Conservation (phyloP, 2,888 invertebrate species). For the Chorisops tibialis region DNA sequence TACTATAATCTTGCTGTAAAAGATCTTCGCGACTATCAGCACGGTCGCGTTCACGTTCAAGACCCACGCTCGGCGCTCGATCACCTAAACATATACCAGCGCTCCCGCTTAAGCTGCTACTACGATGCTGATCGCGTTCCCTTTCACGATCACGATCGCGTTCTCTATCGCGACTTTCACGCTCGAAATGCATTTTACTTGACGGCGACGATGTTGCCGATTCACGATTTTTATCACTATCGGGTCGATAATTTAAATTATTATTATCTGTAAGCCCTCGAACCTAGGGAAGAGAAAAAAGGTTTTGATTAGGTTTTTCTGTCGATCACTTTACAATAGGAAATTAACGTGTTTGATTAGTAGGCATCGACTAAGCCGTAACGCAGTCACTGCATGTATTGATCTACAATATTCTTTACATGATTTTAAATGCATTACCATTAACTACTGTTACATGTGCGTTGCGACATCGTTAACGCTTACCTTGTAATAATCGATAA, state of each 20-base stretch:
- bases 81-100: slow-evolving; percentile 44
- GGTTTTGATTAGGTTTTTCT: too few relatives aligned
- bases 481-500: too few relatives aligned
- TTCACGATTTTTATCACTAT: slow-evolving; percentile 51
- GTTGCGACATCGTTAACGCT: too few relatives aligned
- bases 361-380: too few relatives aligned
- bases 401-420: too few relatives aligned
- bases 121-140: slow-evolving; percentile 44
- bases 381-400: too few relatives aligned
- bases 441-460: too few relatives aligned
- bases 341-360: too few relatives aligned
- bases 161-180: slow-evolving; percentile 39
- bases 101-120: slow-evolving; percentile 46
- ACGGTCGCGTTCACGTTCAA: slow-evolving; percentile 41
- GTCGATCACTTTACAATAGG: too few relatives aligned
- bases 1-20: slow-evolving; percentile 46
- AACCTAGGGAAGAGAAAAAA: slow-evolving; percentile 46
- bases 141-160: slow-evolving; percentile 46
- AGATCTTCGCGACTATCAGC: slow-evolving; percentile 52
- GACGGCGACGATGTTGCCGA: slow-evolving; percentile 49
- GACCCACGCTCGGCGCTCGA: slow-evolving; percentile 46
- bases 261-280: slow-evolving; percentile 85
- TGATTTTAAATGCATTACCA: too few relatives aligned
- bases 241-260: slow-evolving; percentile 54
- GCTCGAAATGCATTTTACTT: slow-evolving; percentile 40